These are phyloP conservation scores for Cherax quadricarinatus DNA, from an alignment of 1,140 invertebrate species.

Conservation along the genomic window DNA sequence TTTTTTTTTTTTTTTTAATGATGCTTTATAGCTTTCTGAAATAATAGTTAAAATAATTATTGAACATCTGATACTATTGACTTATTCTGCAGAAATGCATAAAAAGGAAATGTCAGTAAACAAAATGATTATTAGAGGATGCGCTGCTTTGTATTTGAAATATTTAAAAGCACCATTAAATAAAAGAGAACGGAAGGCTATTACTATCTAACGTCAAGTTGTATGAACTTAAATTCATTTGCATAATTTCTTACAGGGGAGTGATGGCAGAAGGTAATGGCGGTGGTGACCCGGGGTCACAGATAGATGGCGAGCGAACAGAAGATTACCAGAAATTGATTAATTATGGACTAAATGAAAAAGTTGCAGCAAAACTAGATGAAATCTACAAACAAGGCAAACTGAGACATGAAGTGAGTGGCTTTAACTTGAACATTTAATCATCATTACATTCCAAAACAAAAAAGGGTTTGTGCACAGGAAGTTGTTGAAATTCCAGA, in stretches of 20 bases:
- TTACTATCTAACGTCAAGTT: neutral
- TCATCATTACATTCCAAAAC: neutral
- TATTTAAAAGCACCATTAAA: no score
- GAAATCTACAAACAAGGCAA: slow-evolving; percentile 96
- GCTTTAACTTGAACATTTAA: slow-evolving; percentile 42
- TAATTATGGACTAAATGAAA: slow-evolving; percentile 95
- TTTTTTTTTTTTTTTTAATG: no score
- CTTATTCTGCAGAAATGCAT: no score
- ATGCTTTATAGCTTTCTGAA: no score
- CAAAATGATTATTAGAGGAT: no score
- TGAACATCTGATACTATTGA: no score
- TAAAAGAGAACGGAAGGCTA: neutral
- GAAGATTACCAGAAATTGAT: slow-evolving; percentile 80
- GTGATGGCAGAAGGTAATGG: slow-evolving; percentile 72
- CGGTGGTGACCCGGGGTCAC: slow-evolving; percentile 68
- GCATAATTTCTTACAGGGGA: slow-evolving; percentile 49
- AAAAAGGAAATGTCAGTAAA: no score
- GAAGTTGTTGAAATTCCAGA: no score
- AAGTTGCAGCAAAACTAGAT: slow-evolving; percentile 95
- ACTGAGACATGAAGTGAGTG: slow-evolving; percentile 70
- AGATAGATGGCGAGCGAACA: slow-evolving; percentile 72
- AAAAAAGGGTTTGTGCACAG: no score
- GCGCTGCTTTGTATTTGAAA: no score
- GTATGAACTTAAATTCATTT: neutral
- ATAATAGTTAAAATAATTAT: no score